Evolutionary conservation across 2,888 invertebrate species (phyloP).

Genomic region (Baronia brevicornis): DNA sequence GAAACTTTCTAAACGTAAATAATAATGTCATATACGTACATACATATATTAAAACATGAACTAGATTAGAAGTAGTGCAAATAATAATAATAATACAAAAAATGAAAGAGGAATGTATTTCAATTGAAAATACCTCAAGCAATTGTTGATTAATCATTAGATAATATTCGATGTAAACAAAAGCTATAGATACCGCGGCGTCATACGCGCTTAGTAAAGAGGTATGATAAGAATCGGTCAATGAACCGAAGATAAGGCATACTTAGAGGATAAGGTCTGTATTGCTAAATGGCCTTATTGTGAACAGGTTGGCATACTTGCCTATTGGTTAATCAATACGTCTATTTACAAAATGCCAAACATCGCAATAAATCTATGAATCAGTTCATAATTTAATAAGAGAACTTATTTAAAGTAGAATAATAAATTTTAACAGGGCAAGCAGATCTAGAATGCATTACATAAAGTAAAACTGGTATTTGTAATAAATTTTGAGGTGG

Average conservation of each 20-base stretch:
- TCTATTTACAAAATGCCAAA: not conserved
- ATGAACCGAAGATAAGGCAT: conserved; percentile 48
- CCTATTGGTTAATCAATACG: not conserved
- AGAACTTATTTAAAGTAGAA: too few species aligned
- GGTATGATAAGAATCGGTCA: conserved; percentile 51
- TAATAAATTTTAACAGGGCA: too few species aligned
- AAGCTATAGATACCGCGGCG: conserved; percentile 21
- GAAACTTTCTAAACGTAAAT: too few species aligned
- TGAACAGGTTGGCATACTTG: not conserved
- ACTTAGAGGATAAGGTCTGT: conserved; percentile 28
- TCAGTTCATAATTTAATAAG: too few species aligned
- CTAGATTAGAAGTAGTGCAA: too few species aligned
- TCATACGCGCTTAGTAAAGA: conserved; percentile 53
- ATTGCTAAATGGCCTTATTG: conserved; percentile 4
- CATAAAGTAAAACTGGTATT: too few species aligned
- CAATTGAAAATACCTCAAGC: not conserved
- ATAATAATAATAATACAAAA: conserved; percentile 1
- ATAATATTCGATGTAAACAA: conserved; percentile 24
- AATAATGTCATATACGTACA: too few species aligned
- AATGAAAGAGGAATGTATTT: conserved; percentile 2
- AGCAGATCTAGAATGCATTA: too few species aligned
- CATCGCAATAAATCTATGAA: too few species aligned
- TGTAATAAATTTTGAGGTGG: too few species aligned
- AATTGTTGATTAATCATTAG: conserved; percentile 12
- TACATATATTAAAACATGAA: too few species aligned